Evolutionary conservation across 1,140 invertebrate genomes (phyloP), one percentile per base, ranked within the genome.

Genomic region (Radopholus similis): DNA sequence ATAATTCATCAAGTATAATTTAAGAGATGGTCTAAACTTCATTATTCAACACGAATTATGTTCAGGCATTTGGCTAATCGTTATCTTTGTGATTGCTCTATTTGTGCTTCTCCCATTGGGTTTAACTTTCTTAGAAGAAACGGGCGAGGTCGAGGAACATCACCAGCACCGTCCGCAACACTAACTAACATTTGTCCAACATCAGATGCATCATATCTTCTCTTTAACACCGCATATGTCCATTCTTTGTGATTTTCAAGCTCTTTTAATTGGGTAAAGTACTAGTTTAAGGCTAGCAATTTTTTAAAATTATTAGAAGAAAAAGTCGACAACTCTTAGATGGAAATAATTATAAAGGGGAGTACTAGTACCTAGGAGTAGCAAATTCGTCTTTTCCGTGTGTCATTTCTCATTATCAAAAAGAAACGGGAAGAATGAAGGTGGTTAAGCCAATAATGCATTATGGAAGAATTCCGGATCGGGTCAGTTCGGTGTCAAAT

Each of bases 51-150:
- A 9, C 13, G 26, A 51, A 15, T 54, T 11, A 5, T 37, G 4
- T 53, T 28, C 32, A 71, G 69, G 23, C 49, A 64, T 72, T 9
- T 72, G 70, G 70, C 18, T 72, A 23, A 56, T 72, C 15, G 49
- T 72, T 23, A 37, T 63, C 30, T 21, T 42, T n/a, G 70, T 72
- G 6, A 35, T 72, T 4, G 21, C 58, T 15, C 71, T 72, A 8
- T 72, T 72, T 44, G 70, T 72, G 13, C 30, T 72, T 9, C 44
- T 71, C 13, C 70, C 70, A n/a, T 30, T 72, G 2, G 21, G 57
- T 4, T 26, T 72, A 3, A 72, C 70, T 18, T 47, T 72, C 30
- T 40, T 72, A 8, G 70, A 72, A 38, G 70, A 72, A 51, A 70
- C 57, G 30, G 55, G 71, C 26, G 70, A 72, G 55, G 18, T 53